A percentile compares a stretch with the other conserved stretches of the same genome.
phyloP scores from a whole-genome alignment of 2,888 invertebrate genomes.

The Subacronicta megacephala region DNA sequence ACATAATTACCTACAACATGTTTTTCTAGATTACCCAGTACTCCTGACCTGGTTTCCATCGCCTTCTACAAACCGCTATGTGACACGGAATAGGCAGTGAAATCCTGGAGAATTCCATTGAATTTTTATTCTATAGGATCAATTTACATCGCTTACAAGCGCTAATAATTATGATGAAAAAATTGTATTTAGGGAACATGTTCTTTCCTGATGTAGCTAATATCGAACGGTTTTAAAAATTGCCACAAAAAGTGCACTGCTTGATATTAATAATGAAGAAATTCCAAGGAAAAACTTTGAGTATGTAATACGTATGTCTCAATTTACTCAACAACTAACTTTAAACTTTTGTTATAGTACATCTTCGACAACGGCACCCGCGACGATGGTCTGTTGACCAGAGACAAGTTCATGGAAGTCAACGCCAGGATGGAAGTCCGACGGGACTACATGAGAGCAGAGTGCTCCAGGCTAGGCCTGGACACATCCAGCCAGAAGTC shows the following conservation, averaged over 20 bases:
- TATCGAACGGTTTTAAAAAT: too few species aligned
- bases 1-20: constrained; percentile 27
- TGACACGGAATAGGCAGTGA: constrained; percentile 36
- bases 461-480: constrained; percentile 90
- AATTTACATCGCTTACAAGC: too few species aligned
- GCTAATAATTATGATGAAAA: too few species aligned
- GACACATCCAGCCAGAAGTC: constrained; percentile 91
- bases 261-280: too few species aligned
- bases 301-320: too few species aligned
- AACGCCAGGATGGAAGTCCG: constrained; percentile 90
- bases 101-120: constrained; percentile 22
- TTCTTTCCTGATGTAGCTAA: too few species aligned
- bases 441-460: constrained; percentile 88
- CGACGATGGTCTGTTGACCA: constrained; percentile 77
- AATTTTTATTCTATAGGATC: too few species aligned
- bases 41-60: constrained; percentile 34
- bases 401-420: constrained; percentile 89
- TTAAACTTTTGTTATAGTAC: constrained; percentile 80
- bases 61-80: constrained; percentile 41
- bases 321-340: constrained; percentile 11
- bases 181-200: too few species aligned
- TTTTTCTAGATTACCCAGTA: constrained; percentile 45
- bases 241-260: neutral
- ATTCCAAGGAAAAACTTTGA: too few species aligned
- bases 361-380: constrained; percentile 84